Conservation (phyloP, 2,888 invertebrate species). For the Bellardia bayeri region DNA sequence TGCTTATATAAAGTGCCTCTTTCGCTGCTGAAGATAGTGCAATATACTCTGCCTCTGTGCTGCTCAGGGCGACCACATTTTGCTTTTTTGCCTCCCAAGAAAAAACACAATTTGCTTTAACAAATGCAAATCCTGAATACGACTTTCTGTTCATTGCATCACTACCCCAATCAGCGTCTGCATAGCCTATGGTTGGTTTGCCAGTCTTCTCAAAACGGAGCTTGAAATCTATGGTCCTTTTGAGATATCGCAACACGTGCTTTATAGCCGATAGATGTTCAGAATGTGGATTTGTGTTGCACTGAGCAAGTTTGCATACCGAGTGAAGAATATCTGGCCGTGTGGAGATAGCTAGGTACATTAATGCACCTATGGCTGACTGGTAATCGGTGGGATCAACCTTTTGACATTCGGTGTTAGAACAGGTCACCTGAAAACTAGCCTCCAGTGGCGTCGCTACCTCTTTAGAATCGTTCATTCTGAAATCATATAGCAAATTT, state of each 20-base stretch:
- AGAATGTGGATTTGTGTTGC: not conserved
- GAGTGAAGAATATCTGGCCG: conserved; percentile 20
- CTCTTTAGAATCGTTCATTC: conserved; percentile 10
- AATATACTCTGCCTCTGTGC: conserved; percentile 49
- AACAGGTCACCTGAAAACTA: not conserved
- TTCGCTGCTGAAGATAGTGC: conserved; percentile 20
- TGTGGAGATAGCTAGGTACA: conserved; percentile 5
- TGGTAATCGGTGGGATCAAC: conserved; percentile 24
- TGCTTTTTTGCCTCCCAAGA: conserved; percentile 16
- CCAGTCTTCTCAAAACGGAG: not conserved
- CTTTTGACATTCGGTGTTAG: conserved; percentile 13
- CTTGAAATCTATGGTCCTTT: not conserved
- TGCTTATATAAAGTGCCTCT: not conserved
- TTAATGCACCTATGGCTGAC: conserved; percentile 15
- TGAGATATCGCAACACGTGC: conserved; percentile 15
- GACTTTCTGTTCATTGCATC: conserved; percentile 40
- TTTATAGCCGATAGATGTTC: conserved; percentile 6
- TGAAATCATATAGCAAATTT: not conserved
- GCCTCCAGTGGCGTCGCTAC: not conserved
- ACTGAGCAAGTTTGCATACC: conserved; percentile 4
- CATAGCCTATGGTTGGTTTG: conserved; percentile 28
- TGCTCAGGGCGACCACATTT: conserved; percentile 43
- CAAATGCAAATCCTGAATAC: conserved; percentile 46
- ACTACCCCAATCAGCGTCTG: conserved; percentile 50
- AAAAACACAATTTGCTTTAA: conserved; percentile 5